Conservation (phyloP, 2,797 vertebrate species). For the Typhlichthys subterraneus region DNA sequence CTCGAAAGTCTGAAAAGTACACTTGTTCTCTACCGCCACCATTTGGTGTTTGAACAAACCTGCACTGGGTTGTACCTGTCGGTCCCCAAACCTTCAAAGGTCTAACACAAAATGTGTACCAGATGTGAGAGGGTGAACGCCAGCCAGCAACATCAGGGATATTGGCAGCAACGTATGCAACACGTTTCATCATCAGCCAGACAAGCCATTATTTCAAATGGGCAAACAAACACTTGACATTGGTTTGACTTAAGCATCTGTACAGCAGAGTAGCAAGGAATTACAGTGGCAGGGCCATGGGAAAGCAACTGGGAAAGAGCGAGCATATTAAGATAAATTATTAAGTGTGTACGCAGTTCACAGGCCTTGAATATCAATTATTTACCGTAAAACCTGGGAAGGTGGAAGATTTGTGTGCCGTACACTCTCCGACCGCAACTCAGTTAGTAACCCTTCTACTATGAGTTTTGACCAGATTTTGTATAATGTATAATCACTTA, state of each 20-base stretch:
- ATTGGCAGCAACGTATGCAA: conserved; percentile 72
- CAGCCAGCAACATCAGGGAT: conserved; percentile 70
- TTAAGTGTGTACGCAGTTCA: conserved; percentile 66
- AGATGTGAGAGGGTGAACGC: conserved; percentile 63
- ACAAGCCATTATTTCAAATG: conserved; percentile 73
- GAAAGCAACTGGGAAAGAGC: conserved; percentile 42
- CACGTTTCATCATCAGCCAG: conserved; percentile 73
- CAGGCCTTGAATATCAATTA: conserved; percentile 65
- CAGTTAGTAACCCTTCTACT: neutral
- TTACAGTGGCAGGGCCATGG: conserved; percentile 43
- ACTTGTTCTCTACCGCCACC: conserved; percentile 64
- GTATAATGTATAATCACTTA: neutral
- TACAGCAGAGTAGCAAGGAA: conserved; percentile 60
- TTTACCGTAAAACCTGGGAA: conserved; percentile 66
- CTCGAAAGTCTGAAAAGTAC: conserved; percentile 21
- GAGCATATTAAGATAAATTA: conserved; percentile 68
- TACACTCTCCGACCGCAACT: conserved; percentile 25
- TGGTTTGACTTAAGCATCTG: conserved; percentile 77
- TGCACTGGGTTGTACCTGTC: conserved; percentile 65
- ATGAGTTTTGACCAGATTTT: neutral
- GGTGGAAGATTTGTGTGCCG: conserved; percentile 39
- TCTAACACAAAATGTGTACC: conserved; percentile 61
- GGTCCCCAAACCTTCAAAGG: conserved; percentile 61
- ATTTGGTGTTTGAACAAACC: conserved; percentile 38
- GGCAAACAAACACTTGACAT: conserved; percentile 78